phyloP scores from a whole-genome alignment of 30 jellyfish, hydroid and myxozoan genomes.

The Catostylus mosaicus region DNA sequence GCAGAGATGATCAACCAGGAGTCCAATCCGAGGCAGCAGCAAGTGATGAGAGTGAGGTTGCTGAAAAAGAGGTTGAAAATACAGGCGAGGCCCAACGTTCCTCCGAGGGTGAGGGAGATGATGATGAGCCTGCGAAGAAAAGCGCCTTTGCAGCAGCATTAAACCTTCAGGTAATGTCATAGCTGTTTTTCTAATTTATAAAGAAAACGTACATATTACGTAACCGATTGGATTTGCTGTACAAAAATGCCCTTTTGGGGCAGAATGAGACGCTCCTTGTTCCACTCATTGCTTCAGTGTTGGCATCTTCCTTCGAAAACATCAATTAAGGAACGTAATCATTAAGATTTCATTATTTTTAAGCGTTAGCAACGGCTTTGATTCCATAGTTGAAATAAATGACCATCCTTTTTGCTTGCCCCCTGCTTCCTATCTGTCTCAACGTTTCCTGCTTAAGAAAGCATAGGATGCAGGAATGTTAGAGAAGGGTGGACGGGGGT shows the following conservation, averaged over 20 bases:
- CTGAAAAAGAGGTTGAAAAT: neutral
- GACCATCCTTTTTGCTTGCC: too few relatives aligned
- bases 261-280: too few relatives aligned
- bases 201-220: neutral
- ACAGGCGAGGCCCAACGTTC: neutral
- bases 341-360: too few relatives aligned
- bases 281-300: too few relatives aligned
- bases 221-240: neutral
- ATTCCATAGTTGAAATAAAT: too few relatives aligned
- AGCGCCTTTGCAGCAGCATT: conserved; percentile 72
- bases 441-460: too few relatives aligned
- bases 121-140: conserved; percentile 56
- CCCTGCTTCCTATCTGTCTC: too few relatives aligned
- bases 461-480: too few relatives aligned
- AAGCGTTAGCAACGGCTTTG: too few relatives aligned
- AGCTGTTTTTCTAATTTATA: neutral
- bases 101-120: neutral
- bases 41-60: neutral
- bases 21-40: neutral
- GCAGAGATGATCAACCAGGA: neutral
- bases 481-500: too few relatives aligned
- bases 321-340: too few relatives aligned
- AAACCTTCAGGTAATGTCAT: conserved; percentile 60
- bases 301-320: too few relatives aligned
- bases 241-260: neutral